Percentiles rank a stretch among this genome's conserved stretches.
phyloP scores from a whole-genome alignment of 92 coral and sea anemone genomes.

The Umimayanthus chanpuru region DNA sequence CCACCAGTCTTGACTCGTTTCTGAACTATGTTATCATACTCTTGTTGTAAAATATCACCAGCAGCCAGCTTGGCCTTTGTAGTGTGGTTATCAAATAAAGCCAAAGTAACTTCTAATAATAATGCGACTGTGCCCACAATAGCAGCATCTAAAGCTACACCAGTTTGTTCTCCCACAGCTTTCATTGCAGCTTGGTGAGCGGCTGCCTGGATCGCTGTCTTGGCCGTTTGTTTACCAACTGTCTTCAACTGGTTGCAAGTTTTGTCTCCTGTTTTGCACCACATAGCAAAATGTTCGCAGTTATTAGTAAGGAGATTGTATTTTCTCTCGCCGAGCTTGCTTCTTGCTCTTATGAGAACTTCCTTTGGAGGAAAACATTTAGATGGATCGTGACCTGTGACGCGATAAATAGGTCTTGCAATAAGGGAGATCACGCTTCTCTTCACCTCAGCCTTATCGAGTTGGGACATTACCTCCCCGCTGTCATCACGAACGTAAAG shows the following conservation, averaged over 20 bases:
- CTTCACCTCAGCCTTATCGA: not conserved
- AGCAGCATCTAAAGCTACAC: not conserved
- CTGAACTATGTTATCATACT: not conserved
- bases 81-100: not conserved
- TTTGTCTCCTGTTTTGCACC: conserved; percentile 38
- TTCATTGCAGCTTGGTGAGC: not conserved
- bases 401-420: not conserved
- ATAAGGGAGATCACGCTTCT: not conserved
- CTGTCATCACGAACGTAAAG: not conserved
- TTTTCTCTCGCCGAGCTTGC: conserved; percentile 5
- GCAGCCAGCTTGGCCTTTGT: not conserved
- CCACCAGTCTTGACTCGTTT: conserved; percentile 31
- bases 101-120: not conserved
- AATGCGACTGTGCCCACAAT: not conserved
- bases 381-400: not conserved
- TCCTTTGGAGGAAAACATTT: not conserved
- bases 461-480: not conserved
- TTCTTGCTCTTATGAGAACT: conserved; percentile 19
- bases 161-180: not conserved
- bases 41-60: not conserved
- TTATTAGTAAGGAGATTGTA: conserved; percentile 35
- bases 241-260: not conserved
- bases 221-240: not conserved
- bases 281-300: conserved; percentile 52
- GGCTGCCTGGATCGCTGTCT: not conserved